A percentile compares a stretch with the other conserved stretches of the same genome.
phyloP scores from a whole-genome alignment of 2,888 invertebrate species.

The Sicus ferrugineus region DNA sequence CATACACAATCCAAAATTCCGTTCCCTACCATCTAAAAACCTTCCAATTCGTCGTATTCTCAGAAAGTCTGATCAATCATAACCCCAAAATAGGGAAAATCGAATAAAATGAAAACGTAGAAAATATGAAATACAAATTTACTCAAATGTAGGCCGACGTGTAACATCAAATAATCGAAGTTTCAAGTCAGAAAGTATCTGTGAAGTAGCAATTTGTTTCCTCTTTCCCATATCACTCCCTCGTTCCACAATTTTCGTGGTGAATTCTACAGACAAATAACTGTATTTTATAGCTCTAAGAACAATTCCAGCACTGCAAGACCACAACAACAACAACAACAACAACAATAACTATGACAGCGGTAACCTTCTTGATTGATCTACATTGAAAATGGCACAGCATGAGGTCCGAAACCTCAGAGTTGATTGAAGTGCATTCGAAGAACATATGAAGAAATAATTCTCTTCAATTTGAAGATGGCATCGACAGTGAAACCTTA shows the following conservation, averaged over 20 bases:
- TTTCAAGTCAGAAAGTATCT: no score
- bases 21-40: no score
- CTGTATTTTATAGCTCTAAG: not conserved
- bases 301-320: no score
- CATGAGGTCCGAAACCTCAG: not conserved
- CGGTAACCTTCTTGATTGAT: slow-evolving; percentile 11
- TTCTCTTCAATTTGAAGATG: slow-evolving; percentile 15
- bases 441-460: slow-evolving; percentile 11
- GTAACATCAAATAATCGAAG: no score
- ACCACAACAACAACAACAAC: not conserved
- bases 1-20: no score
- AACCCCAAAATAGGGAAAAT: no score
- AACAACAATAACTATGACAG: slow-evolving; percentile 3
- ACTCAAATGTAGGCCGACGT: no score
- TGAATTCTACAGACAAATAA: not conserved
- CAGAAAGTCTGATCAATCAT: no score
- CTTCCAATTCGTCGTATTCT: no score
- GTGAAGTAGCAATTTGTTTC: not conserved
- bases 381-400: slow-evolving; percentile 6
- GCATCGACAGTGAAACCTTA: not conserved
- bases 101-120: no score
- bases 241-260: not conserved
- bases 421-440: not conserved
- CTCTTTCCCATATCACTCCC: not conserved
- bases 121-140: no score